Percentiles rank a stretch among this genome's conserved stretches.
These are phyloP conservation scores for Hypomecis punctinalis DNA, from an alignment of 2,888 invertebrate genomes.

Conservation along the genomic window DNA sequence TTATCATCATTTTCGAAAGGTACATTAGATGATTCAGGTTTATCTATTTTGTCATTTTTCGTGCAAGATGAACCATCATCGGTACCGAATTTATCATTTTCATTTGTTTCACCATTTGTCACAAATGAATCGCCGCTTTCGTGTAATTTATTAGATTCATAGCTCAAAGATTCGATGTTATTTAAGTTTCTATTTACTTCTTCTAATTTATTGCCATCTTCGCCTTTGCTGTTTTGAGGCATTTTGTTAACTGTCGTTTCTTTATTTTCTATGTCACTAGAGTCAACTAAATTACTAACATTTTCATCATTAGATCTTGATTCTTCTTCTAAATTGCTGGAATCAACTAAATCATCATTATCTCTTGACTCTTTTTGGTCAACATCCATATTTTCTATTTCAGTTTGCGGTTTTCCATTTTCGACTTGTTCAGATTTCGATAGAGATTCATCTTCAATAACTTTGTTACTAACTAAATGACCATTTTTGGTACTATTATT, in stretches of 20 bases:
- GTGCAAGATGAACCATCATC: neutral
- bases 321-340: constrained; percentile 2
- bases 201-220: neutral
- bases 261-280: constrained; percentile 6
- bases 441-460: constrained; percentile 9
- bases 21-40: neutral
- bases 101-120: neutral
- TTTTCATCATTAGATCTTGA: neutral
- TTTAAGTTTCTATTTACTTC: constrained; percentile 1
- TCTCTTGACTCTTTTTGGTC: constrained; percentile 2
- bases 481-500: constrained; percentile 20
- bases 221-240: constrained; percentile 7
- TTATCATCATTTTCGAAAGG: neutral
- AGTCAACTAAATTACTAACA: neutral
- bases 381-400: constrained; percentile 14
- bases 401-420: neutral
- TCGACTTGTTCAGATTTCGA: constrained; percentile 1
- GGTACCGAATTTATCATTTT: neutral
- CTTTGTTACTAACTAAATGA: constrained; percentile 21
- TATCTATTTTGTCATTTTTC: neutral
- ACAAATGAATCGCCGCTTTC: neutral
- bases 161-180: constrained; percentile 1
- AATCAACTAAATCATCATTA: neutral
- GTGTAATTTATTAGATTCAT: neutral
- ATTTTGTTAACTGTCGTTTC: constrained; percentile 6